A percentile compares a stretch with the other conserved stretches of the same genome.
Conservation (phyloP, 2,113 vertebrate species). For the Pomatorhinus ruficollis region DNA sequence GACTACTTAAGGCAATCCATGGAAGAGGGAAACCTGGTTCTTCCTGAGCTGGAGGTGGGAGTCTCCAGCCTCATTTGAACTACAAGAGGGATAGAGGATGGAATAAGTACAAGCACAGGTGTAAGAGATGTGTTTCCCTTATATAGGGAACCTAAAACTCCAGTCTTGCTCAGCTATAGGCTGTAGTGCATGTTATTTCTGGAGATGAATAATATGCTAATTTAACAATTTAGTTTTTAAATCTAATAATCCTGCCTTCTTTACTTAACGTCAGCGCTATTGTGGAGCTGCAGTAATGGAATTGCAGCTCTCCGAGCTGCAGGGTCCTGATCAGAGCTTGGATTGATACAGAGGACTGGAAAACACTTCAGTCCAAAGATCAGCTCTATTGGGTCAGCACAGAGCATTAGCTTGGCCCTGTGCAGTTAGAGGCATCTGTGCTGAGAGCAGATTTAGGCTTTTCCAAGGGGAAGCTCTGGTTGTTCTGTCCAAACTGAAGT, state of each 20-base stretch:
- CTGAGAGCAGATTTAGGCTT: background rate
- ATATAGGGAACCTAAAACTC: background rate
- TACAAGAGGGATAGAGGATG: background rate
- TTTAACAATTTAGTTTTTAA: constrained; percentile 28
- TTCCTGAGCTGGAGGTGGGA: background rate
- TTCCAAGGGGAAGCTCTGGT: background rate
- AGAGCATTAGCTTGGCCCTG: background rate
- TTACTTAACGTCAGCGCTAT: background rate
- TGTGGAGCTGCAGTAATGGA: constrained; percentile 35
- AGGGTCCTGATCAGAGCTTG: background rate
- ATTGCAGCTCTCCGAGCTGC: background rate
- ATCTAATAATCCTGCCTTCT: constrained; percentile 44
- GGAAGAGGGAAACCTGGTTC: background rate
- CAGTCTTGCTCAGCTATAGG: background rate
- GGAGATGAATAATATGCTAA: constrained; percentile 21
- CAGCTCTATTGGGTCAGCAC: background rate
- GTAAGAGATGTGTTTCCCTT: background rate
- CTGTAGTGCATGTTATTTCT: background rate
- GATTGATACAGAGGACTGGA: background rate
- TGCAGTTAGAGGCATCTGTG: background rate
- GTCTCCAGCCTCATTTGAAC: background rate
- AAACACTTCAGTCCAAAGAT: background rate
- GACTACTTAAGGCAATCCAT: background rate
- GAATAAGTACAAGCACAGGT: background rate
- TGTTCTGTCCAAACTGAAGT: background rate